Percentiles rank a stretch among this genome's conserved stretches.
phyloP scores from a whole-genome alignment of 2,888 invertebrate genomes.

The Trichopoda pennipes region DNA sequence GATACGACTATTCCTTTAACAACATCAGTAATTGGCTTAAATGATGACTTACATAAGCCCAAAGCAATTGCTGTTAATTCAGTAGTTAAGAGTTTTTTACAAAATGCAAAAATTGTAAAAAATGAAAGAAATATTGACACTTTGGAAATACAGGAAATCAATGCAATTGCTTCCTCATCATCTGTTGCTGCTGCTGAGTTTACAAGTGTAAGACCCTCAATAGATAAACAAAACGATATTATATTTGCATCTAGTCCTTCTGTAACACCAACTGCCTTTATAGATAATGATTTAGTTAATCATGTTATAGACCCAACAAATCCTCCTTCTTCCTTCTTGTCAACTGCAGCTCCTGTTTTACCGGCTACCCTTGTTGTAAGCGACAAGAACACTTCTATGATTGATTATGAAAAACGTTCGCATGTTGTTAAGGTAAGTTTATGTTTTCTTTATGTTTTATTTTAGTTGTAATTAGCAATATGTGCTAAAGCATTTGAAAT shows the following conservation, averaged over 20 bases:
- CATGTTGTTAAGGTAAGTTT: conserved; percentile 80
- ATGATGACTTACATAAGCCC: conserved; percentile 41
- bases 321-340: background rate
- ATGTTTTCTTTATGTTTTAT: background rate
- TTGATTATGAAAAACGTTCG: conserved; percentile 79
- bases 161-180: conserved; percentile 32
- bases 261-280: conserved; percentile 25
- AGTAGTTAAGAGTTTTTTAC: conserved; percentile 69
- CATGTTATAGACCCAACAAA: conserved; percentile 11
- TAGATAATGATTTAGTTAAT: conserved; percentile 56
- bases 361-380: conserved; percentile 59
- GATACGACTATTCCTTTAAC: background rate
- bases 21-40: background rate
- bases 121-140: conserved; percentile 61
- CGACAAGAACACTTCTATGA: conserved; percentile 74
- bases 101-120: conserved; percentile 62
- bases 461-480: background rate
- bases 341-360: conserved; percentile 7
- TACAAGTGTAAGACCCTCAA: conserved; percentile 6
- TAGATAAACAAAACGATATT: conserved; percentile 31
- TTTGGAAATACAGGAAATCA: conserved; percentile 63
- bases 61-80: conserved; percentile 60
- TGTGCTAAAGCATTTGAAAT: background rate
- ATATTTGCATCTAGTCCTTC: conserved; percentile 8
- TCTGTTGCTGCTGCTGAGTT: background rate